Evolutionary conservation across 1,140 invertebrate genomes (phyloP), one percentile per base, ranked within the genome.

Genomic region (Orchestia grillus): DNA sequence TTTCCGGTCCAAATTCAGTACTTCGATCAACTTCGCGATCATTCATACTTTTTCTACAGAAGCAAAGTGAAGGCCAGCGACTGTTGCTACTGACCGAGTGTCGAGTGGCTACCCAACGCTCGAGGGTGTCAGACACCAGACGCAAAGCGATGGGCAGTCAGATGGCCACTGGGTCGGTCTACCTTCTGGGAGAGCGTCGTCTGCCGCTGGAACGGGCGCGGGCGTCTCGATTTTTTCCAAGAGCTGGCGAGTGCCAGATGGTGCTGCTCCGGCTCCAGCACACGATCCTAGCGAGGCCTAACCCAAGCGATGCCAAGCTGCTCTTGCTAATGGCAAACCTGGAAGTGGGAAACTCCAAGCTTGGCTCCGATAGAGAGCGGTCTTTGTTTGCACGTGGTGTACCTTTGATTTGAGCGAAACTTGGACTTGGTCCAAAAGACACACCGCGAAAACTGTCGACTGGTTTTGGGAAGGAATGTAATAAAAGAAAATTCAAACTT

Each of bases 81-180:
- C 4, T 28, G 41, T 90, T 42, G 88, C 88, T 90, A 90, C 88
- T 41, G 88, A 42, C 88, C 42, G 88, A 44, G 43, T 90, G 88
- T 90, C 88, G 88, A 42, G 88, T 90, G 88, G 88, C 47, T 8
- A 53, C 47, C 87, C 36, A 41, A 4, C 88, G 88, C 88, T 90
- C 88, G n/a, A 90, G 88, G 88, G 88, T 44, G 41, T 90, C 88
- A 41, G 41, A 90, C 88, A 44, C n/a, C 88, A 90, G 88, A 90
- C 88, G 88, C 28, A 42, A 41, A 90, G 88, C 88, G 88, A 90
- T 11, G 88, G 41, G 42, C 88, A 90, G 88, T 44, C 88, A 90
- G 88, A 41, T 90, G 88, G 88, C 88, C 41, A 90, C 15, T 90
- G 88, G 28, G 88, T 36, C 87, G 4, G 87, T 42, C 88, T 44